Evolutionary conservation across 2,113 vertebrate species (phyloP).

Genomic region (Okapia johnstoni): DNA sequence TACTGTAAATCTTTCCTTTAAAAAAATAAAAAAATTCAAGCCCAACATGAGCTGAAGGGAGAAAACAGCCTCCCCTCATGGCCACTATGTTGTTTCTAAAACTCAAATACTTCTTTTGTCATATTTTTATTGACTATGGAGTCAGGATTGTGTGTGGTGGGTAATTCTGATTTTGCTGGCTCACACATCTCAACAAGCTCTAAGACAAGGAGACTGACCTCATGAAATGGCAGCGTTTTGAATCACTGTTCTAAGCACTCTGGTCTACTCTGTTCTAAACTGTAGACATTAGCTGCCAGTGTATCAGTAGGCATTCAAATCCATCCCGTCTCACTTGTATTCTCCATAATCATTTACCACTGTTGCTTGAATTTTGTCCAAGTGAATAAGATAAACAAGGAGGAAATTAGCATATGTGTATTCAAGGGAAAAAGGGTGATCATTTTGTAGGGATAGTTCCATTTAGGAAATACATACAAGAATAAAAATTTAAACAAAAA

Average conservation of each 20-base stretch:
- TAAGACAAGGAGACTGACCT: background rate
- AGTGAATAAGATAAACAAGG: background rate
- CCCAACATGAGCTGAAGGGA: background rate
- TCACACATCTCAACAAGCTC: background rate
- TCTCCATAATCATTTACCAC: background rate
- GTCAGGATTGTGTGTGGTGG: background rate
- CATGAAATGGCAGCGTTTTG: background rate
- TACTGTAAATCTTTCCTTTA: background rate
- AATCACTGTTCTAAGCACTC: background rate
- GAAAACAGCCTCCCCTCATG: rapidly evolving
- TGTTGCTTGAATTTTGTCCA: background rate
- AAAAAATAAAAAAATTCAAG: background rate
- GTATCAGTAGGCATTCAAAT: background rate
- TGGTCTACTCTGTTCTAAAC: background rate
- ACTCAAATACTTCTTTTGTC: background rate
- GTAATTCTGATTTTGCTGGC: background rate
- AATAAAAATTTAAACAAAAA: background rate
- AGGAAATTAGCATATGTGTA: background rate
- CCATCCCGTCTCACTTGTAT: no score
- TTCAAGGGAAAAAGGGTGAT: background rate
- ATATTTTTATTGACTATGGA: background rate
- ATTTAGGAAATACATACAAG: background rate
- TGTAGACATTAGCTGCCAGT: no score
- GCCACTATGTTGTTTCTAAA: background rate
- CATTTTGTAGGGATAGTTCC: background rate